Percentiles rank a stretch among this genome's conserved stretches.
Conservation (phyloP, 2,888 invertebrate genomes). For the Apamea anceps region DNA sequence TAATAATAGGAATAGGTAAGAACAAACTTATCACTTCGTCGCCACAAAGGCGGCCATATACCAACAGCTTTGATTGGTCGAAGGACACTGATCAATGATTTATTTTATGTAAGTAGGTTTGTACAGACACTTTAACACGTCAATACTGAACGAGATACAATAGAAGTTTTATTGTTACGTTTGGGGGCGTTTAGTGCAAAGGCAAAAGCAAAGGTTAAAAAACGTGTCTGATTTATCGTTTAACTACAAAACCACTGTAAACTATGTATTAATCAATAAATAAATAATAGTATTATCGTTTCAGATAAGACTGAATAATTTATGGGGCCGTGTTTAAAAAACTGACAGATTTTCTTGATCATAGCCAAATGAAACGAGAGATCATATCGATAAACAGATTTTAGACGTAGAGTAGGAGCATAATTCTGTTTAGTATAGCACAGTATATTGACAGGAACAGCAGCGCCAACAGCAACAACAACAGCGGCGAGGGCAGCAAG, state of each 20-base stretch:
- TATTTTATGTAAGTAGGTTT: no score
- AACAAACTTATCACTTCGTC: background rate
- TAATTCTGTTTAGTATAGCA: background rate
- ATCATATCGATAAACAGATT: no score
- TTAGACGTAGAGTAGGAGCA: background rate
- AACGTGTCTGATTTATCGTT: background rate
- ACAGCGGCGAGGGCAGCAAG: conserved; percentile 59
- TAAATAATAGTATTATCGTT: background rate
- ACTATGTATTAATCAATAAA: background rate
- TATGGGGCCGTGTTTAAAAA: background rate
- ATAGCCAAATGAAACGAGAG: background rate
- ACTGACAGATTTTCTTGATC: background rate
- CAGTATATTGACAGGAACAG: background rate
- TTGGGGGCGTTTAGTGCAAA: background rate
- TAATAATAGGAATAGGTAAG: conserved; percentile 86
- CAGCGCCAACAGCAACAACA: conserved; percentile 20
- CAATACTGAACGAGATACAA: no score
- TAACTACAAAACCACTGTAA: background rate
- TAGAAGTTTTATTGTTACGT: background rate
- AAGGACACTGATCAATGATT: background rate
- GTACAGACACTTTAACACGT: no score
- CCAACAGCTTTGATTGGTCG: background rate
- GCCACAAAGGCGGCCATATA: background rate
- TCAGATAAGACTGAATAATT: background rate
- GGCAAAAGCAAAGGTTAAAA: no score